Conservation (phyloP, 2,888 invertebrate genomes). For the Melanargia galathea region DNA sequence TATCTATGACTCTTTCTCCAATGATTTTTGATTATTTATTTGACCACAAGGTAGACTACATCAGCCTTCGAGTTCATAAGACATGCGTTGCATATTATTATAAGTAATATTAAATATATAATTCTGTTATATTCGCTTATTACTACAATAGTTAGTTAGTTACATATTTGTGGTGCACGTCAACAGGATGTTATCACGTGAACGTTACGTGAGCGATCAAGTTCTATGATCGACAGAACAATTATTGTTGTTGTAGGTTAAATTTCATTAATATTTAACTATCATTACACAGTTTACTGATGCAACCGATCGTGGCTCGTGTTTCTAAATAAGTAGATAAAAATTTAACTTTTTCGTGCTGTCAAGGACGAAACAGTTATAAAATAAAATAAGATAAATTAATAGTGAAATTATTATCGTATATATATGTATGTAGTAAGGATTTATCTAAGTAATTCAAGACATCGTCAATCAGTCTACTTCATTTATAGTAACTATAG, state of each 20-base stretch:
- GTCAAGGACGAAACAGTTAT: background rate
- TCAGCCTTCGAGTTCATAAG: no score
- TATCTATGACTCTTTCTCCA: no score
- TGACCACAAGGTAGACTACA: no score
- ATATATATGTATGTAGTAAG: background rate
- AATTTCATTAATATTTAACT: conserved; percentile 22
- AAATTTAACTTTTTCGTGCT: background rate
- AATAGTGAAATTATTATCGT: no score
- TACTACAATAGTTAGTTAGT: background rate
- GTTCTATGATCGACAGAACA: conserved; percentile 14
- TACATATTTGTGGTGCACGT: background rate
- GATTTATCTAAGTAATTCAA: background rate
- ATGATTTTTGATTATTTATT: no score
- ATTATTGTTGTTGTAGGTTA: conserved; percentile 13
- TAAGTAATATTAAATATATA: no score
- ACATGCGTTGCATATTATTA: no score
- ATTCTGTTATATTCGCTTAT: background rate
- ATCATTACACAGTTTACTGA: conserved; percentile 14
- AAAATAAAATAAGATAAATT: no score
- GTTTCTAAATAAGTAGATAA: conserved; percentile 1
- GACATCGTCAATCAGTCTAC: background rate
- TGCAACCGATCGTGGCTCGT: conserved; percentile 7
- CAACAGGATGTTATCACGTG: conserved; percentile 14
- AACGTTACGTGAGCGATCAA: conserved; percentile 15
- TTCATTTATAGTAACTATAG: background rate